Conservation (phyloP, 2,797 vertebrate species). For the Takifugu ocellatus region DNA sequence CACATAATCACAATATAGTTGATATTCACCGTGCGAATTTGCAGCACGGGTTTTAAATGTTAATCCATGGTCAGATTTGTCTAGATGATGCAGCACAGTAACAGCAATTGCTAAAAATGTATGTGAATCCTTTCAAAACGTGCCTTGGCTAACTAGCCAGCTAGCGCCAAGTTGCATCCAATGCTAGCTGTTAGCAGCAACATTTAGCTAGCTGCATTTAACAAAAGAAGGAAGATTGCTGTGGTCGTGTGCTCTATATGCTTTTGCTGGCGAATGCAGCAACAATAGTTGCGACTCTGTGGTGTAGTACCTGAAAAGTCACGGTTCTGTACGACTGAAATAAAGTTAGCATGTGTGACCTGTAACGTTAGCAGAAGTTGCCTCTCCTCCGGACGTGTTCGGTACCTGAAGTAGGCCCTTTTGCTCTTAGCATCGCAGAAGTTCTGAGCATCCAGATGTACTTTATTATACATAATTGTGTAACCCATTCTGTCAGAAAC, state of each 20-base stretch:
- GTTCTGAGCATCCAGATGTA: conserved; percentile 49
- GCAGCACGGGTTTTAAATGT: not conserved
- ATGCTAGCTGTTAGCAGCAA: conserved; percentile 51
- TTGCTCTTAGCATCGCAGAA: conserved; percentile 58
- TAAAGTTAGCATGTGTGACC: conserved; percentile 59
- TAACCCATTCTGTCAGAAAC: not conserved
- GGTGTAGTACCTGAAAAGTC: not conserved
- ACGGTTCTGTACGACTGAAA: conserved; percentile 18
- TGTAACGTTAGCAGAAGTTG: conserved; percentile 68
- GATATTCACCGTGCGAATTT: conserved; percentile 17
- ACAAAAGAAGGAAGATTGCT: conserved; percentile 57
- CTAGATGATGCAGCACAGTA: conserved; percentile 17
- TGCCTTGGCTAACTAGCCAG: conserved; percentile 59
- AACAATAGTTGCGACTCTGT: not conserved
- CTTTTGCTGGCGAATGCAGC: not conserved
- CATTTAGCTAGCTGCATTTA: conserved; percentile 60
- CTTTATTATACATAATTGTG: conserved; percentile 6
- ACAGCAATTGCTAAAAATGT: conserved; percentile 6
- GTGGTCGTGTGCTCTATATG: conserved; percentile 1
- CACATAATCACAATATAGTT: conserved; percentile 48
- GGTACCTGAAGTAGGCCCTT: conserved; percentile 69
- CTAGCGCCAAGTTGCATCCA: conserved; percentile 46
- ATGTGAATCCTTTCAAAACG: conserved; percentile 55
- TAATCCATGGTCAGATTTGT: not conserved
- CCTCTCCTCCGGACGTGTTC: conserved; percentile 65